Percentiles rank a stretch among this genome's conserved stretches.
Conservation (phyloP, 1,140 invertebrate genomes). For the Ceratitis capitata region DNA sequence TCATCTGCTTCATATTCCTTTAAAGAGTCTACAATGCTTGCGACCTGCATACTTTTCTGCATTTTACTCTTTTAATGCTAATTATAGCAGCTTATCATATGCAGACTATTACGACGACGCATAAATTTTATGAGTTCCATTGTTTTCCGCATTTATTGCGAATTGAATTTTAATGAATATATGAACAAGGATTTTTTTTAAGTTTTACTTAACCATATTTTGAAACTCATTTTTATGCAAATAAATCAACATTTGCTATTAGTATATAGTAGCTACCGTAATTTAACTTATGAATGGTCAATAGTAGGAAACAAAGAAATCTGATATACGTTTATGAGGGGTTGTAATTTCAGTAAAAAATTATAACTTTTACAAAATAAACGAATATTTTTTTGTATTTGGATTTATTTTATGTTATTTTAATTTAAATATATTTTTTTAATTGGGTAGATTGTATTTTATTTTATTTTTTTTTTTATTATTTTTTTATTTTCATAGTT, state of each 20-base stretch:
- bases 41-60: background rate
- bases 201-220: background rate
- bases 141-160: background rate
- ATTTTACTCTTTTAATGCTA: background rate
- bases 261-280: background rate
- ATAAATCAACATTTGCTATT: background rate
- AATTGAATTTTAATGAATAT: background rate
- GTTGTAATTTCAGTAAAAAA: background rate
- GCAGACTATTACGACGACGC: background rate
- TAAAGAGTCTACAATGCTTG: background rate
- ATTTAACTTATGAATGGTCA: background rate
- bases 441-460: too few species aligned
- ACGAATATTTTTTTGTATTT: too few species aligned
- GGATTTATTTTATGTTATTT: too few species aligned
- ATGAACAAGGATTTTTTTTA: too few species aligned
- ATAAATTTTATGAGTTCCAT: background rate
- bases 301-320: background rate
- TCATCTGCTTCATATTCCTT: background rate
- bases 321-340: background rate
- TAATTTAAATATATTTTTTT: too few species aligned
- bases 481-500: too few species aligned
- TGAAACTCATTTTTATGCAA: background rate
- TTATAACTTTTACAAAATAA: too few species aligned
- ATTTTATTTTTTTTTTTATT: too few species aligned
- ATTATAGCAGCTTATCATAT: conserved; percentile 1